Evolutionary conservation across 2,113 vertebrate species (phyloP).

Genomic region (Poeciliopsis turrubarensis): DNA sequence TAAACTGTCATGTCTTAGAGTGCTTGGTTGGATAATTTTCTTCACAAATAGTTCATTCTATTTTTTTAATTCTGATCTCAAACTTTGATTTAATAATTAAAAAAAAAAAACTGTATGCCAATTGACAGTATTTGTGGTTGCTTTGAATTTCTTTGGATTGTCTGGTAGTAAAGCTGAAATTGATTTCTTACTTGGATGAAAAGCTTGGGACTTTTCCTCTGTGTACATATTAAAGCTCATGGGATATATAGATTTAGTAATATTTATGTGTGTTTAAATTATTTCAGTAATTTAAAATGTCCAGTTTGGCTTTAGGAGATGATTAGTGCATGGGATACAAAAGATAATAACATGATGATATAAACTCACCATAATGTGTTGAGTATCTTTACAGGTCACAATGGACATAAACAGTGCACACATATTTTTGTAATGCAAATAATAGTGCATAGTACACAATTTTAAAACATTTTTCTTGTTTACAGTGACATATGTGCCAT

Average conservation of each 20-base stretch:
- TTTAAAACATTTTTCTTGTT: background rate
- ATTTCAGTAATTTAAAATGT: background rate
- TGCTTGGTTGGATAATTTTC: conserved; percentile 15
- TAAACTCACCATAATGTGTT: background rate
- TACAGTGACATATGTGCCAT: background rate
- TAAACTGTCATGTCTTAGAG: conserved; percentile 63
- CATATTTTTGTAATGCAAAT: background rate
- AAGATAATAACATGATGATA: background rate
- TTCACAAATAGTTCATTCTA: conserved; percentile 22
- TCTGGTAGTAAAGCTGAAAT: background rate
- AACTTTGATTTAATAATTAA: conserved; percentile 47
- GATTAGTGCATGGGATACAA: background rate
- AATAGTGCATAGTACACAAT: too few relatives aligned
- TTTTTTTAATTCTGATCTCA: conserved; percentile 67
- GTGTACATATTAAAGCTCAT: too few relatives aligned
- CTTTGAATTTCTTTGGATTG: conserved; percentile 11
- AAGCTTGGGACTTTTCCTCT: background rate
- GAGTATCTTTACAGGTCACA: background rate
- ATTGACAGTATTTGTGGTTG: conserved; percentile 16
- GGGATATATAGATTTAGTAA: background rate
- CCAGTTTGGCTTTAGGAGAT: background rate
- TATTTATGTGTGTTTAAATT: background rate
- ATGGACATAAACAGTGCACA: background rate
- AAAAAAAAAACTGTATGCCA: conserved; percentile 41
- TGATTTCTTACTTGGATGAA: conserved; percentile 12